Evolutionary conservation across 2,888 invertebrate species (phyloP), one percentile per base, ranked within the genome.

Genomic region (Synanthedon formicaeformis): DNA sequence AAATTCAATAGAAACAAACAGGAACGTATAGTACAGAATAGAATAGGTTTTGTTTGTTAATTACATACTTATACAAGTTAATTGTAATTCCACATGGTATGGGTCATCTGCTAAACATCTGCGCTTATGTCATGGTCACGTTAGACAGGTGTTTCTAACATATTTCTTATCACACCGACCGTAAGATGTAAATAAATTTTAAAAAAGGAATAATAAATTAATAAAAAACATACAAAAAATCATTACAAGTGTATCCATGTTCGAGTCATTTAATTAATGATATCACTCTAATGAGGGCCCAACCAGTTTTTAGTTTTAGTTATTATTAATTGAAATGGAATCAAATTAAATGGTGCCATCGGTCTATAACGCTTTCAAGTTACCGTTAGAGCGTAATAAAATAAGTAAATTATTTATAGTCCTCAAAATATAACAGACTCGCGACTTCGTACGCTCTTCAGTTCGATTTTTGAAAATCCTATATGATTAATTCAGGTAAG

Each of bases 101-200:
- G 65, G 68, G 69, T 75, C 74, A 71, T 66, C 64, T 63, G 69
- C 64, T 55, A 56, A 61, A 62, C 83, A 82, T 79, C 77, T 68
- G 71, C 55, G 55, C 51, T 45, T 45, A 51, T 73, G 74, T 54
- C 54, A 48, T 57, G 56, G 65, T 54, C 61, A 58, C 61, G 71
- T 81, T 84, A 80, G 81, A 78, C 85, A 86, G 84, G 83, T 85
- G 85, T 57, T 59, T 75, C 80, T 84, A 81, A 78, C 67, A 63
- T 65, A 59, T 61, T 62, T 13, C 45, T 52, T 14, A 45, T 45
- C 14, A 45, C 45, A 45, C 52, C 45, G 14, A 14, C 45, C 3
- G 14, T 45, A 45, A 34, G 34, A 34, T 34, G 34, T 34, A 34
- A 34, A 34, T 34, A 34, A 34, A 34, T 10, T 10, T 34, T 0